phyloP scores from a whole-genome alignment of 2,888 invertebrate species.

The Macrosiphum euphorbiae region DNA sequence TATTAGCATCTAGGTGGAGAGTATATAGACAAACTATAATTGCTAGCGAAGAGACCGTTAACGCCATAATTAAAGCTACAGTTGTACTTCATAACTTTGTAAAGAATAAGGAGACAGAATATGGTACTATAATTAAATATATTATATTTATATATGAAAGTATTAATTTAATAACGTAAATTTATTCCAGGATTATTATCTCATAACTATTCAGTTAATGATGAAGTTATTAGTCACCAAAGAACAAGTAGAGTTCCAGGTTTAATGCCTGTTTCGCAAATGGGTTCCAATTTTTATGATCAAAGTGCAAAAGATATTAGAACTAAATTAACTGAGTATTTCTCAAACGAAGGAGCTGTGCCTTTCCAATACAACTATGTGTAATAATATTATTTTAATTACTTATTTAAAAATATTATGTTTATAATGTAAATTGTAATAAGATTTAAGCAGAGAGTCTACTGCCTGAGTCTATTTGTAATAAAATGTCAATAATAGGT shows the following conservation, averaged over 20 bases:
- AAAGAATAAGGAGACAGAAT: constrained; percentile 7
- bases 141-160: neutral
- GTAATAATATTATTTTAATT: neutral
- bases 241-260: neutral
- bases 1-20: constrained; percentile 13
- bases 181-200: neutral
- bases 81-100: constrained; percentile 31
- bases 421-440: neutral
- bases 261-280: neutral
- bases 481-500: neutral
- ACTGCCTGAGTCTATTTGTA: neutral
- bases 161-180: neutral
- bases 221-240: neutral
- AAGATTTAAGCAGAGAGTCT: neutral
- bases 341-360: neutral
- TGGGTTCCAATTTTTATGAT: constrained; percentile 5
- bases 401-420: neutral
- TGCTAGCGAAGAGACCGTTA: constrained; percentile 8
- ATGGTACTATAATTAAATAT: neutral
- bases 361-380: constrained; percentile 17
- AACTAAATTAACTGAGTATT: neutral
- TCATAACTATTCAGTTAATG: neutral
- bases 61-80: constrained; percentile 18
- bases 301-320: neutral
- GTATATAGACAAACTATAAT: constrained; percentile 4